Conservation (phyloP, 2,888 invertebrate genomes). For the Hirtodrosophila duncani region DNA sequence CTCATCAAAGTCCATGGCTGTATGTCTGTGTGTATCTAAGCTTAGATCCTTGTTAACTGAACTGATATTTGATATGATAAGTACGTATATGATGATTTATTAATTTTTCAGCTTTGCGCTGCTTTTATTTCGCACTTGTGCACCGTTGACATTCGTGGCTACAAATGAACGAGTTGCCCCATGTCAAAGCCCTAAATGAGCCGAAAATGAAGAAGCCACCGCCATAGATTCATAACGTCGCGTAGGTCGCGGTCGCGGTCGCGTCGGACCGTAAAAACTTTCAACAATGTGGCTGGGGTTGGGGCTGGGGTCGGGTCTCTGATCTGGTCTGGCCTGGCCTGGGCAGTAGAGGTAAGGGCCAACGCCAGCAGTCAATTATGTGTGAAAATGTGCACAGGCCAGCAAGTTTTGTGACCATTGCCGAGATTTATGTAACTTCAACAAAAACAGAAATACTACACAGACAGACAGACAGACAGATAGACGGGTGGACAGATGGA, state of each 20-base stretch:
- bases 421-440: slow-evolving; percentile 64
- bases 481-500: slow-evolving; percentile 9
- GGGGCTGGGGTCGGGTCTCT: no score
- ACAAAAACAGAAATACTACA: slow-evolving; percentile 34
- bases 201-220: slow-evolving; percentile 17
- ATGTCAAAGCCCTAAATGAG: slow-evolving; percentile 40
- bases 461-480: slow-evolving; percentile 19
- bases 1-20: slow-evolving; percentile 85
- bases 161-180: slow-evolving; percentile 50
- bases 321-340: no score
- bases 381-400: slow-evolving; percentile 68
- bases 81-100: background rate
- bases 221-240: slow-evolving; percentile 27
- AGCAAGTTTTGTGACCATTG: slow-evolving; percentile 63
- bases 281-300: no score
- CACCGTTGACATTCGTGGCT: slow-evolving; percentile 65
- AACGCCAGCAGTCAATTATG: slow-evolving; percentile 31
- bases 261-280: slow-evolving; percentile 25
- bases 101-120: slow-evolving; percentile 20
- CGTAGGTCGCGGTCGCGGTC: slow-evolving; percentile 22
- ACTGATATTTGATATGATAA: background rate
- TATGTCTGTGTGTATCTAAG: background rate
- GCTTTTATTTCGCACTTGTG: slow-evolving; percentile 52
- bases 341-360: slow-evolving; percentile 1
- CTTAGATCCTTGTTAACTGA: slow-evolving; percentile 26